phyloP scores from a whole-genome alignment of 30 jellyfish, hydroid and myxozoan species.

The Aurelia aurita complex sp. Pacific region DNA sequence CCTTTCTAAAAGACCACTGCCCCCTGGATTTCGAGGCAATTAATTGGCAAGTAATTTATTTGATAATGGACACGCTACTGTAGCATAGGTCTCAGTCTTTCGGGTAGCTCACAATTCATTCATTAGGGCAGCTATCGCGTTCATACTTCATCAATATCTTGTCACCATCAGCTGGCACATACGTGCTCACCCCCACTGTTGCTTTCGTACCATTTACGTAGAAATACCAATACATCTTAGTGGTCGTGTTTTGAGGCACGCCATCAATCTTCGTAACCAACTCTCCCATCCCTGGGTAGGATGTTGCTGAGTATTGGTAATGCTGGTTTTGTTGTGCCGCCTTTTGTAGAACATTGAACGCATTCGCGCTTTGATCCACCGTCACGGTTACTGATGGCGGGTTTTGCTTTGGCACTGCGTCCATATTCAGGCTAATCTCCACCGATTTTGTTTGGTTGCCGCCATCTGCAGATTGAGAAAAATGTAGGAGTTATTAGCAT shows the following conservation, averaged over 20 bases:
- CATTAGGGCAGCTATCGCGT: background rate
- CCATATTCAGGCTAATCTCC: constrained; percentile 1
- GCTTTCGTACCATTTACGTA: constrained; percentile 23
- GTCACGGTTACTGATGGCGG: background rate
- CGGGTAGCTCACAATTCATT: no score
- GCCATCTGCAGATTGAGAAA: background rate
- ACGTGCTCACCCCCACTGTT: constrained; percentile 8
- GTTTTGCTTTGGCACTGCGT: background rate
- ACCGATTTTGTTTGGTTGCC: background rate
- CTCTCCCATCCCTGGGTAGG: constrained; percentile 2
- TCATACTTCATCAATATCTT: constrained; percentile 8
- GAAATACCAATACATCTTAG: constrained; percentile 5
- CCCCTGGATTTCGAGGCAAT: no score
- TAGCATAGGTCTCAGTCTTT: no score
- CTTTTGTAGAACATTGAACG: background rate
- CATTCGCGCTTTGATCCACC: background rate
- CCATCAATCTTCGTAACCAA: background rate
- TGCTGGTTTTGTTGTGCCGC: background rate
- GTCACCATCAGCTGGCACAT: background rate
- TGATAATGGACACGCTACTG: no score
- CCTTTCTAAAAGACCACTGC: no score
- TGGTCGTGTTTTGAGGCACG: background rate
- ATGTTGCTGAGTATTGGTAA: background rate
- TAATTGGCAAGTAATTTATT: no score
- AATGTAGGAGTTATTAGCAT: background rate